Base-by-base conservation (phyloP, 2,113 vertebrate species). In the Microtus pennsylvanicus region DNA sequence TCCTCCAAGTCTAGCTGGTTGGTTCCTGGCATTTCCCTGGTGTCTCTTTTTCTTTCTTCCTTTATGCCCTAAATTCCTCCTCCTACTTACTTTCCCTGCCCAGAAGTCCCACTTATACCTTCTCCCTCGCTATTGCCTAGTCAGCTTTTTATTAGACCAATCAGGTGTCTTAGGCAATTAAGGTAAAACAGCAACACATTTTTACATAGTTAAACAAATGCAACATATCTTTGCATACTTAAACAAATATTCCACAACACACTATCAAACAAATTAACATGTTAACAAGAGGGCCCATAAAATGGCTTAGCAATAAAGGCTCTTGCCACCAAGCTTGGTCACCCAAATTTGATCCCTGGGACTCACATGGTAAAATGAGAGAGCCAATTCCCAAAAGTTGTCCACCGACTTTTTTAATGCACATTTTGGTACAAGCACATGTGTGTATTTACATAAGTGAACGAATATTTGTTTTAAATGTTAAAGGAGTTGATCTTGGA, bases 401-500 rank as follows among this genome's bases (percentile, higher is more conserved):
- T 28, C 81, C 61, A 65, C n/a, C 65, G 14, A 42, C n/a, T 17
- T 83, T 28, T 83, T n/a, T 28, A 35, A 83, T 61, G 38, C 81
- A 63, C 35, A 38, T 58, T 63, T 58, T 42, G 5, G 38, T 63
- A 28, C 3, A 42, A 63, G 13, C 81, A 63, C 50, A 22, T 80
- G 19, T 42, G 7, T 83, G 19, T 28, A 83, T 28, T 63, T 61
- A 28, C 17, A 63, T 83, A 83, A 63, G 28, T 28, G 6, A 38
- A 26, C 1, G 9, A 17, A 21, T 58, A 58, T 58, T 7, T n/a
- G 19, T 81, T 83, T 89, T 86, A 83, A 69, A 88, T 94, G 35
- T 91, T 87, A 94, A 86, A 47, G 21, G 17, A 94, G 70, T 86
- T 89, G 93, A 94, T 93, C 26, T 87, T 96, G 21, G 45, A 90